Percentiles rank a stretch among this genome's conserved stretches.
Evolutionary conservation across 2,113 vertebrate species (phyloP).

Genomic region (Scomber colias): DNA sequence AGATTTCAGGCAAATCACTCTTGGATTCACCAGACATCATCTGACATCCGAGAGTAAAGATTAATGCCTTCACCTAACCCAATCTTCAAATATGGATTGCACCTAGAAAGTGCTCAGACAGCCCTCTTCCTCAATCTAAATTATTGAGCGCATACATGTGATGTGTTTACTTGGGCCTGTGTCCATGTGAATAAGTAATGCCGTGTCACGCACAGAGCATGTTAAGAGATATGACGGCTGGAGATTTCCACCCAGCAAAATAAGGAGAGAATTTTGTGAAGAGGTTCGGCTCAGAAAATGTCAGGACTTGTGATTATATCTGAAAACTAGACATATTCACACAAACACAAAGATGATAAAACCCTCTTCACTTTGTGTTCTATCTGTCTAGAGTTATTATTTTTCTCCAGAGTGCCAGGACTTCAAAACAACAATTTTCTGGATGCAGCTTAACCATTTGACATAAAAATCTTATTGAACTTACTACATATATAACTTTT

Average conservation of each 20-base stretch:
- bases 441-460: not conserved
- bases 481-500: too few relatives aligned
- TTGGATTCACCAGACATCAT: constrained; percentile 11
- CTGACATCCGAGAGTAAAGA: constrained; percentile 27
- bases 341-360: not conserved
- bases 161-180: constrained; percentile 70
- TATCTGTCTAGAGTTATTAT: not conserved
- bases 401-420: not conserved
- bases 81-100: constrained; percentile 52
- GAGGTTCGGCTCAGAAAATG: not conserved
- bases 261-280: not conserved
- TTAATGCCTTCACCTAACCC: not conserved
- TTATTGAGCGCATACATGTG: constrained; percentile 71
- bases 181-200: constrained; percentile 67
- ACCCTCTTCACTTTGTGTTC: not conserved
- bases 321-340: not conserved
- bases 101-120: constrained; percentile 45
- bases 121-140: constrained; percentile 50
- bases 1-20: constrained; percentile 3
- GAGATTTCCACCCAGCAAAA: not conserved
- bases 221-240: constrained; percentile 21
- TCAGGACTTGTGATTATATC: not conserved
- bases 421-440: not conserved
- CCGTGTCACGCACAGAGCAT: constrained; percentile 38
- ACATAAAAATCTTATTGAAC: too few relatives aligned